Evolutionary conservation across 2,797 vertebrate genomes (phyloP), one percentile per base, ranked within the genome.

Genomic region (Thripadectes ignobilis): DNA sequence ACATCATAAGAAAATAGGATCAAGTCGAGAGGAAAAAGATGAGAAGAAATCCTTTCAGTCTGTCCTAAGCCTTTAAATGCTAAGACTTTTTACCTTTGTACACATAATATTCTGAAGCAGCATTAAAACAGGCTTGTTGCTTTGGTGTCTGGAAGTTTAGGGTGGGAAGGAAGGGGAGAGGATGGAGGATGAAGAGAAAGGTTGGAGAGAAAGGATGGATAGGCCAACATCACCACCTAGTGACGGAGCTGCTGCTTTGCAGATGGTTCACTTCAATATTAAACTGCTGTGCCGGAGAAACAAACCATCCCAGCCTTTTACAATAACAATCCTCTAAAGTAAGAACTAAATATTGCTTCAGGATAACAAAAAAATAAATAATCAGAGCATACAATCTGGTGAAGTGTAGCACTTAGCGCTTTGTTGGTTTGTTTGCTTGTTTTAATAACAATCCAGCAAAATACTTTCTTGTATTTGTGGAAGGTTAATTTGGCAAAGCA

Each of bases 181-280:
- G 65, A 85, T 6, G 21, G 7, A 52, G 27, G 14, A 2, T 7
- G 38, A 36, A 4, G 8, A 6, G 8, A 51, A 73, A 62, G 22
- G 19, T 43, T 30, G 72, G 19, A 14, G 8, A 6, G 8, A 51
- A 73, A 62, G 22, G 19, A 45, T 30, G 72, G 19, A 14, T 23
- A 49, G 82, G 39, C 61, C 82, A 74, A 96, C 46, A 59, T 5
- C 88, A 32, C 98, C 98, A 98, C 62, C 98, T 98, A 98, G 97
- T 81, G 98, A 65, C 67, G 7, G 29, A 86, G 32, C 3, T 16
- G 48, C 4, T 20, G 39, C 79, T 57, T 73, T 95, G 78, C 96
- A 96, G 26, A 20, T 27, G 55, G 20, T 38, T 55, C 38, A 29
- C 29, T 23, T 30, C 4, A 32, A 29, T 6, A 11, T 0, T 11